Evolutionary conservation across 2,888 invertebrate genomes (phyloP), one percentile per base, ranked within the genome.

Genomic region (Pilophorus perplexus): DNA sequence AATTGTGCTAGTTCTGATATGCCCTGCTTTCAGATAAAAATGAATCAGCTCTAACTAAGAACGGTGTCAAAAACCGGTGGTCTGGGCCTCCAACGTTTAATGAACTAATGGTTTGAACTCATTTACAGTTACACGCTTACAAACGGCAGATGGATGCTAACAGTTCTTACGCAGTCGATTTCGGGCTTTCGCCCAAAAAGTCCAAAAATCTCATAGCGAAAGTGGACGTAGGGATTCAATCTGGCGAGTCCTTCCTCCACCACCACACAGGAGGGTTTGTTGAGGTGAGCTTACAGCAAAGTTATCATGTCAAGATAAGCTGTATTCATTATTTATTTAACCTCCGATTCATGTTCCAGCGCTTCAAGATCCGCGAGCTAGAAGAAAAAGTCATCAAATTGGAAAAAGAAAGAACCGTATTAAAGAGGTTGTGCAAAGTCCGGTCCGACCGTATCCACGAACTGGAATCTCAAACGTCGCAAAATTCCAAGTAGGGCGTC

Each of bases 171-270:
- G 62, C 62, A 12, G 37, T 20, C 0, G 62, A 62, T 3, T 62
- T 62, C 12, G 46, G 62, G 10, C 44, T 62, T 18, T 62, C 62
- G n/a, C 64, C 64, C n/a, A 64, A 52, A 40, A 64, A 64, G 25
- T 38, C 62, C 20, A 64, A 25, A 37, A 14, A 40, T 23, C 3
- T 2, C 2, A 10, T 50, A 5, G 1, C 25, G 16, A 54, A 65
- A 54, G 22, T 22, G 1, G 52, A 52, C 27, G 52, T 65, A 8
- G 64, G 62, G 12, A 10, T 14, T 2, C 62, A 62, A 20, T 27
- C 18, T 18, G 42, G 52, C 22, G 42, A 54, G 16, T 16, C 54
- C 3, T 20, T 20, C 5, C 12, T 27, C 4, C 64, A 54, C 27
- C 38, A 38, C n/a, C 64, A 23, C 59, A 42, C 54, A 27, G 42